phyloP scores from a whole-genome alignment of 2,888 invertebrate species.

The Dynastes maya region DNA sequence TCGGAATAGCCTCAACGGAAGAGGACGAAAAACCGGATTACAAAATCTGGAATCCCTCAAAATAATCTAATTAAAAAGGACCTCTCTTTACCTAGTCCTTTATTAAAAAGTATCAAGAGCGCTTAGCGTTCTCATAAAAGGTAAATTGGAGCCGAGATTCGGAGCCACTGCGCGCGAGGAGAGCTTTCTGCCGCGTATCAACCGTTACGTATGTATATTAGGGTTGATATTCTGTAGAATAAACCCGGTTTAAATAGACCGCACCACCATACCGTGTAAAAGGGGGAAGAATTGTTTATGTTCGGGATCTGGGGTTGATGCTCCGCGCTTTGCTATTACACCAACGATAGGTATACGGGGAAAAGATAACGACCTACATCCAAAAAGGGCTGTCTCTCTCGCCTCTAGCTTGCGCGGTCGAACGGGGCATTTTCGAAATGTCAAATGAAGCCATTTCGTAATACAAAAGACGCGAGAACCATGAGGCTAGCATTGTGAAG shows the following conservation, averaged over 20 bases:
- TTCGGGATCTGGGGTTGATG: constrained; percentile 16
- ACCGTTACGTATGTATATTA: constrained; percentile 57
- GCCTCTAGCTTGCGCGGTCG: not conserved
- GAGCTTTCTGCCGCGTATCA: constrained; percentile 53
- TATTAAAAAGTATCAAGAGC: constrained; percentile 40
- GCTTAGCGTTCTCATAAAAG: constrained; percentile 35
- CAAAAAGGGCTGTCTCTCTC: not conserved
- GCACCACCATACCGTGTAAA: not conserved
- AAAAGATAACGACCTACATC: constrained; percentile 36
- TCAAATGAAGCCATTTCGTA: constrained; percentile 33
- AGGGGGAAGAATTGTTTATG: constrained; percentile 58
- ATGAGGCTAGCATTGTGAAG: not conserved
- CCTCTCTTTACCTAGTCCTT: constrained; percentile 19
- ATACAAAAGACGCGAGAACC: not conserved
- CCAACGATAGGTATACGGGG: constrained; percentile 1
- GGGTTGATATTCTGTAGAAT: constrained; percentile 59
- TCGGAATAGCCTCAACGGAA: not conserved
- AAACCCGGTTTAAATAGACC: constrained; percentile 58
- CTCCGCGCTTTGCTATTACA: constrained; percentile 48
- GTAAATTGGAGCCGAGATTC: constrained; percentile 19
- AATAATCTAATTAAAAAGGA: constrained; percentile 52
- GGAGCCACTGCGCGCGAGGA: constrained; percentile 53
- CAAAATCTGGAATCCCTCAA: not conserved
- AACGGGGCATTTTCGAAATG: constrained; percentile 27
- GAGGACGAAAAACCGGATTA: not conserved